Base-by-base conservation (phyloP, 2,888 invertebrate species). In the Thyatira batis region DNA sequence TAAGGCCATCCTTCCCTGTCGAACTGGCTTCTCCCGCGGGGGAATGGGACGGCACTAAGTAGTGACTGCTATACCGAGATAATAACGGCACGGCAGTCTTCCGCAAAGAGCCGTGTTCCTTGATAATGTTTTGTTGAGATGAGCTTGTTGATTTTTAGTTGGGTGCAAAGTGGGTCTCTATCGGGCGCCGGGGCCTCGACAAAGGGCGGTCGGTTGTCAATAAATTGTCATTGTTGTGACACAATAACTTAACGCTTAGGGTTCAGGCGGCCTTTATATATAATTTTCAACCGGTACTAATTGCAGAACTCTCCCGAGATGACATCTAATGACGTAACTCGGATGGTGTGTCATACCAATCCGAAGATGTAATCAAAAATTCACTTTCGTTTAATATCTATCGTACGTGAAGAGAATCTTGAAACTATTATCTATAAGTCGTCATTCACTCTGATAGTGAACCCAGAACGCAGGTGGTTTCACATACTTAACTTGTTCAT, bases 31-130 rank as follows among this genome's bases (percentile, higher is more conserved):
- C 25, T 45, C 52, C 20, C 46, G 49, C 39, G 77, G 63, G 62
- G 60, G 73, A 84, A 69, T 66, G 85, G 78, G 89, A 89, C 64
- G 77, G 74, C 73, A 66, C 55, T 73, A 72, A 61, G 65, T 61
- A 66, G 72, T 68, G 68, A 71, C 69, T 73, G 69, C 69, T 69
- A 69, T 69, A 61, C 69, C 65, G 65, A 79, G 79, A 83, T 85
- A 78, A 80, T 85, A 87, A 86, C 88, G 85, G 85, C 82, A 86
- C 88, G 85, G 85, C 82, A 84, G 80, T 85, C 83, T 87, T 88
- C 85, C 84, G 81, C 79, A 82, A 82, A 81, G 82, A 77, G 76
- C 72, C 74, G 74, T 76, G 78, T 84, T 82, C 77, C 77, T 83
- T 78, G 80, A 80, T 84, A 84, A 81, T 78, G 74, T 83, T 81